A percentile compares a stretch with the other conserved stretches of the same genome.
phyloP scores from a whole-genome alignment of 2,113 vertebrate species.

The Eonycteris spelaea region DNA sequence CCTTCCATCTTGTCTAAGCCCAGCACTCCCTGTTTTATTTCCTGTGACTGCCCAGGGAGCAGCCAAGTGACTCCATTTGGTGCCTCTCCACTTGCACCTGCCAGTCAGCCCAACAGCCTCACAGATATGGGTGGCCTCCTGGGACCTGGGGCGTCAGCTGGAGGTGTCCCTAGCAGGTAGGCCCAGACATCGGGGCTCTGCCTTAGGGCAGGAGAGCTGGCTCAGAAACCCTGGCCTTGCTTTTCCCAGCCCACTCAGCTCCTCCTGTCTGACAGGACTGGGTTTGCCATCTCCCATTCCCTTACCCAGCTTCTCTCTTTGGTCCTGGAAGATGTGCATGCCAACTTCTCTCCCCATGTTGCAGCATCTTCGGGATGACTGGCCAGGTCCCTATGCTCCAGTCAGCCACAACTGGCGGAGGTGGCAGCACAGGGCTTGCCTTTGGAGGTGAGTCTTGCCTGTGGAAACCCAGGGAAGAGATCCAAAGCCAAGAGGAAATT shows the following conservation, averaged over 20 bases:
- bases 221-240: neutral
- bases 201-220: neutral
- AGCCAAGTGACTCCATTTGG: slow-evolving; percentile 61
- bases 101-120: slow-evolving; percentile 75
- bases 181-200: neutral
- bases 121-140: slow-evolving; percentile 85
- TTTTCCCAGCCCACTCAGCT: neutral
- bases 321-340: neutral
- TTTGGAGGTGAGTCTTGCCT: slow-evolving; percentile 73
- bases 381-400: slow-evolving; percentile 58
- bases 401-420: neutral
- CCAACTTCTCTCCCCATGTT: neutral
- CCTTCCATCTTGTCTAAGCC: neutral
- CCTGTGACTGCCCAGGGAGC: slow-evolving; percentile 48
- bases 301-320: neutral
- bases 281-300: neutral
- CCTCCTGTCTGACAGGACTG: neutral
- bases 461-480: neutral
- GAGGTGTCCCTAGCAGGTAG: slow-evolving; percentile 72
- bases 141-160: slow-evolving; percentile 56
- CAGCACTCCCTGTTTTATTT: neutral
- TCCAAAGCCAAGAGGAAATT: neutral
- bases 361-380: slow-evolving; percentile 70
- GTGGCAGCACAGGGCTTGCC: slow-evolving; percentile 33
- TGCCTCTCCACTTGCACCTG: slow-evolving; percentile 48